These are phyloP conservation scores for Melangyna quadrimaculata DNA, from an alignment of 2,888 invertebrate genomes.

Conservation along the genomic window DNA sequence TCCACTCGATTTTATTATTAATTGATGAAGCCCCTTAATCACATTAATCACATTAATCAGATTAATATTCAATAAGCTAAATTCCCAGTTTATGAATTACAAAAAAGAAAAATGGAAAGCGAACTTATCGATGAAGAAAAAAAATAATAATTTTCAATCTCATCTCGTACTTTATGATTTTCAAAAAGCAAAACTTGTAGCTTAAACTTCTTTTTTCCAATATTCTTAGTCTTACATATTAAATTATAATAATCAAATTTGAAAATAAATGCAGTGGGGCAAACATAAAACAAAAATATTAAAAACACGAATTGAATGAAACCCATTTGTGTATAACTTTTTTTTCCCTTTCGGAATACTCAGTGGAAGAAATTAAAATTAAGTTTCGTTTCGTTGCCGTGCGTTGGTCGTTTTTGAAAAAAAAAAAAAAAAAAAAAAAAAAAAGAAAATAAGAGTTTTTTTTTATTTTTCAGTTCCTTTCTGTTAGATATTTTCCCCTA, in stretches of 20 bases:
- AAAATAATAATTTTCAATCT: neutral
- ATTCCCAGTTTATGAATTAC: conserved; percentile 35
- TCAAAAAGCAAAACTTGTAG: neutral
- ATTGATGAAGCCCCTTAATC: conserved; percentile 30
- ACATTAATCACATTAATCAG: conserved; percentile 51
- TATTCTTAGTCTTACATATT: neutral
- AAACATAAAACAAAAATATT: too few species aligned
- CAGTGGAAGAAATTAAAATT: neutral
- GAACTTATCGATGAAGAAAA: neutral
- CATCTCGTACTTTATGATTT: neutral
- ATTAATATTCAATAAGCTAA: conserved; percentile 46
- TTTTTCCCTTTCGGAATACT: neutral
- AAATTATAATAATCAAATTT: neutral
- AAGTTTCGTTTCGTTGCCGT: conserved; percentile 4
- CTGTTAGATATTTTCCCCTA: neutral
- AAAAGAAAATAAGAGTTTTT: neutral
- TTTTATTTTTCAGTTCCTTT: neutral
- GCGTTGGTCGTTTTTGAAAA: neutral
- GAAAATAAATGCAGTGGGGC: neutral
- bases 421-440: conserved; percentile 1
- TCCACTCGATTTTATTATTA: conserved; percentile 9
- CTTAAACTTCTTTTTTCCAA: neutral
- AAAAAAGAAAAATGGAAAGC: neutral
- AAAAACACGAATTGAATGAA: neutral
- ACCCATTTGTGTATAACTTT: neutral